Evolutionary conservation across 2,888 invertebrate species (phyloP).

Genomic region (Incurvaria masculella): DNA sequence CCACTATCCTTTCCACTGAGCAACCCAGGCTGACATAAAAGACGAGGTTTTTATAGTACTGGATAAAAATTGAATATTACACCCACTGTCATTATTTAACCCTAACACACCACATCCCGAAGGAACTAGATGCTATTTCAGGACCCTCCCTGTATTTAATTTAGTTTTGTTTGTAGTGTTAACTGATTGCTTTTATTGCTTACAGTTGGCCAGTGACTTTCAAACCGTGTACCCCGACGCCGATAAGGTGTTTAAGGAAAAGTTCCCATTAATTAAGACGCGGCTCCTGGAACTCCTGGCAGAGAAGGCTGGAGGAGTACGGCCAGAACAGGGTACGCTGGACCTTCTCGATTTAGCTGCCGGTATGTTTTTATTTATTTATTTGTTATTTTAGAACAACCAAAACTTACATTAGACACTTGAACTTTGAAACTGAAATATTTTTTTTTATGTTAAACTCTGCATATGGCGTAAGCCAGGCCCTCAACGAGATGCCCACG

Average conservation of each 20-base stretch:
- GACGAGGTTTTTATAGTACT: too few relatives aligned
- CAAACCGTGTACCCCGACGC: background rate
- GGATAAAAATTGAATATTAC: too few relatives aligned
- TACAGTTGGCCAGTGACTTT: background rate
- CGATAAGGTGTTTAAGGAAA: background rate
- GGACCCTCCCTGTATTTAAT: background rate
- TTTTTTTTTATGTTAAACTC: background rate
- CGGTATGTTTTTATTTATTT: background rate
- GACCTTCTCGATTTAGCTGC: background rate
- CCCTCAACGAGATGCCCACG: background rate
- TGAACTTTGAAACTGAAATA: background rate
- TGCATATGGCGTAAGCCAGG: too few relatives aligned
- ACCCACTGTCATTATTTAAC: too few relatives aligned
- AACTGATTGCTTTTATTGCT: background rate
- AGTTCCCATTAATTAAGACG: background rate
- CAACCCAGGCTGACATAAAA: too few relatives aligned
- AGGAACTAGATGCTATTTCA: background rate
- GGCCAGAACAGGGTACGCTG: background rate
- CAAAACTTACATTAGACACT: too few relatives aligned
- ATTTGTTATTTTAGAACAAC: background rate
- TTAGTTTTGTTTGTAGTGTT: background rate
- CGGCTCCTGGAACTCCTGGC: background rate
- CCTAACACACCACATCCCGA: too few relatives aligned
- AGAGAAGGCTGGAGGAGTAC: background rate
- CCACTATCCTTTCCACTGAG: too few relatives aligned